Evolutionary conservation across 2,888 invertebrate genomes (phyloP), one percentile per base, ranked within the genome.

Genomic region (Epinotia demarniana): DNA sequence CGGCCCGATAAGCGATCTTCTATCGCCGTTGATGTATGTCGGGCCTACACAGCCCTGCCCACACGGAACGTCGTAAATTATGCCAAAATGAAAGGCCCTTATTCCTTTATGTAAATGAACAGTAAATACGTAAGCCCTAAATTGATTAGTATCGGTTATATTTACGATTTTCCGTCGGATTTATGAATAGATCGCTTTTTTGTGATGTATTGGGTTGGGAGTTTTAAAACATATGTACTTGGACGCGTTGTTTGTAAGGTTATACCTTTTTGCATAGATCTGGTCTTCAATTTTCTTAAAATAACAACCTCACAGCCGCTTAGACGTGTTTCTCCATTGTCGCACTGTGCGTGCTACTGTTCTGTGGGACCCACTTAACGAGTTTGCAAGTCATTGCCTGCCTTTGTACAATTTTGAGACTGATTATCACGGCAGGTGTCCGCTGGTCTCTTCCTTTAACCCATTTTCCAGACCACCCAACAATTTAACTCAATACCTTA

Each of bases 1-100:
- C 60, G 77, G 68, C 61, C 69, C 72, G 87, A 88, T 88, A 86
- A 83, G 82, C 83, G 86, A 88, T 88, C 86, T 85, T 85, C 86
- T 87, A 88, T 88, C 87, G 81, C 81, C 80, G 82, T 83, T 86
- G 86, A 86, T 86, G 85, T 85, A 86, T 85, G 83, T 84, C 79
- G 80, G 81, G 77, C 80, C 81, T 84, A 83, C 82, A 80, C 81
- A 76, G 77, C 72, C 80, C 78, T 78, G 18, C 62, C 23, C 58
- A 62, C 73, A 74, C 74, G 27, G 60, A 69, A 58, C 58, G 46
- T 43, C 43, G 8, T 46, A 69, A 16, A n/a, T 58, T 18, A 18
- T 27, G 46, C 23, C 33, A 23, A 69, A 58, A 23, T 23, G 0
- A 23, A 46, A 5, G 39, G 57, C 46, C 3, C 19, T 69, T 60